phyloP scores from a whole-genome alignment of 2,797 vertebrate species.

The Heteromormyrus szaboi region DNA sequence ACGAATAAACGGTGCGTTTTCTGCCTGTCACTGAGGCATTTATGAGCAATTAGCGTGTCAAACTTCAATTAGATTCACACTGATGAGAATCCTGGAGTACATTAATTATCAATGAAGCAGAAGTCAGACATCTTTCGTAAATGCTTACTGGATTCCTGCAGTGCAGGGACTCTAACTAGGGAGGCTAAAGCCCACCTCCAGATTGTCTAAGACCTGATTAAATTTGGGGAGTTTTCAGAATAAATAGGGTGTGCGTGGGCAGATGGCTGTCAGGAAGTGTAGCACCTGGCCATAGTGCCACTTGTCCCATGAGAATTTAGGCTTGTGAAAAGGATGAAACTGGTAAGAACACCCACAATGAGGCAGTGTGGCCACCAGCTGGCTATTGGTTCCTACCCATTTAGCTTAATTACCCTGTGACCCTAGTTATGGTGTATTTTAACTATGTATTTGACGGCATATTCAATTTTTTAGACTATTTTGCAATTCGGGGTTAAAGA shows the following conservation, averaged over 20 bases:
- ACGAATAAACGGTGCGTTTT: not conserved
- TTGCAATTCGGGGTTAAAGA: not conserved
- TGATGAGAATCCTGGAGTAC: slow-evolving; percentile 40
- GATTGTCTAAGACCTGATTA: slow-evolving; percentile 29
- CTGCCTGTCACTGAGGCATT: slow-evolving; percentile 30
- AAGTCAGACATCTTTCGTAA: slow-evolving; percentile 31
- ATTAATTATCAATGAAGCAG: slow-evolving; percentile 36
- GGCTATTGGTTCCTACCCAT: not conserved
- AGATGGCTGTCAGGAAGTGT: not conserved
- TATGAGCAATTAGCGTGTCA: slow-evolving; percentile 36
- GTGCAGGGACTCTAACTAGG: slow-evolving; percentile 18
- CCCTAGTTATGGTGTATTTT: not conserved
- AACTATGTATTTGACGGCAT: not conserved
- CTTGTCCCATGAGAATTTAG: not conserved
- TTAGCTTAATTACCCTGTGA: not conserved
- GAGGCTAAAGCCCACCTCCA: slow-evolving; percentile 3
- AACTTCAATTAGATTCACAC: slow-evolving; percentile 39
- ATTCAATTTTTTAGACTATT: not conserved
- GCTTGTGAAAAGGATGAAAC: not conserved
- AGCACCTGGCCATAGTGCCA: not conserved
- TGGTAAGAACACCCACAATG: not conserved
- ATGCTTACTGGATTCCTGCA: slow-evolving; percentile 36
- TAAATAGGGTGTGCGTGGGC: not conserved
- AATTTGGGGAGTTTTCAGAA: not conserved
- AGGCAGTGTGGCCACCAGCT: not conserved